phyloP scores from a whole-genome alignment of 2,797 vertebrate species.

The Phylloscopus collybita region DNA sequence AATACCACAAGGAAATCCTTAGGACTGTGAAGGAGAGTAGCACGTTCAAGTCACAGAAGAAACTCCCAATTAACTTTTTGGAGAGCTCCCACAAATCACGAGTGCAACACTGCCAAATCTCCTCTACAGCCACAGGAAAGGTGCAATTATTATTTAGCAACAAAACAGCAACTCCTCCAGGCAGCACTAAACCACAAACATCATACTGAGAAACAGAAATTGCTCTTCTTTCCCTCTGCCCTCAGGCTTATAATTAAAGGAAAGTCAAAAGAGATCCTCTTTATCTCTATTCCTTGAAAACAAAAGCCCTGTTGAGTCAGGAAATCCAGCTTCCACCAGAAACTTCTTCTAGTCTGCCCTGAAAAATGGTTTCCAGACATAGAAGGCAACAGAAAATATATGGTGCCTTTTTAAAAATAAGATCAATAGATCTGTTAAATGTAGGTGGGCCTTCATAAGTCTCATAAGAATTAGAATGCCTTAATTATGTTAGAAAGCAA shows the following conservation, averaged over 20 bases:
- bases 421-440: background rate
- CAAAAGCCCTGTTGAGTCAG: constrained; percentile 17
- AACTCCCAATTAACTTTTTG: background rate
- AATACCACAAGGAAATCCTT: background rate
- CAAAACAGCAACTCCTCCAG: constrained; percentile 48
- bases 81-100: constrained; percentile 28
- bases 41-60: background rate
- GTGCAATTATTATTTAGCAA: constrained; percentile 34
- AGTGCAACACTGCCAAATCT: background rate
- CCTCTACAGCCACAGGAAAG: constrained; percentile 28
- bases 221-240: constrained; percentile 14
- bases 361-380: background rate
- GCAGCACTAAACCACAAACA: constrained; percentile 42
- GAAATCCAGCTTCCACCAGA: background rate
- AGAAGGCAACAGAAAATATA: background rate
- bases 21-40: background rate
- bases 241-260: constrained; percentile 44
- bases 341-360: background rate
- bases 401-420: background rate
- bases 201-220: constrained; percentile 15
- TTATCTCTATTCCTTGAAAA: constrained; percentile 39
- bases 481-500: background rate
- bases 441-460: background rate
- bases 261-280: constrained; percentile 30
- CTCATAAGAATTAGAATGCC: background rate